These are phyloP conservation scores for Ricordea florida DNA, from an alignment of 92 coral and sea anemone species.

Conservation along the genomic window DNA sequence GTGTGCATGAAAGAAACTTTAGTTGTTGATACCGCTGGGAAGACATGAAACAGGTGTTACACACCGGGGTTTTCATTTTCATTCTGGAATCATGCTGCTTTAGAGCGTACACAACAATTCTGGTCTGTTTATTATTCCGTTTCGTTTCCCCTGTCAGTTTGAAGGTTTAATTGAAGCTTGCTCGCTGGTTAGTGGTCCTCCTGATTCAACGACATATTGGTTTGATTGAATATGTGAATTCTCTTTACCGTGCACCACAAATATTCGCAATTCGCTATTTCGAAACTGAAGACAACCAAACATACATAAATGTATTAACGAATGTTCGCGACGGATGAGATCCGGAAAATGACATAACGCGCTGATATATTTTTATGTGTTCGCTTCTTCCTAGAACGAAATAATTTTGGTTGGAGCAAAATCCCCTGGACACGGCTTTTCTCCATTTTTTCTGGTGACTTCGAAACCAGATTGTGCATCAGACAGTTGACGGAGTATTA, in stretches of 20 bases:
- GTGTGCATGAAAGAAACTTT: too few species aligned
- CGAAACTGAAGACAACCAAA: constrained; percentile 14
- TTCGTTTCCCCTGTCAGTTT: background rate
- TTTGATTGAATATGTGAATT: constrained; percentile 11
- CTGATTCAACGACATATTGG: background rate
- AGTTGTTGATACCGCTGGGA: background rate
- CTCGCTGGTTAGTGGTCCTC: background rate
- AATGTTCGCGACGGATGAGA: constrained; percentile 1
- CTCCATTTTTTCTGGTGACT: too few species aligned
- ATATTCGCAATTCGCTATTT: constrained; percentile 26
- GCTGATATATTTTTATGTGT: background rate
- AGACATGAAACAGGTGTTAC: constrained; percentile 16
- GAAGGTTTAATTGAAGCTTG: background rate
- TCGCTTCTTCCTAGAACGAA: background rate
- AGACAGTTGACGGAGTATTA: background rate
- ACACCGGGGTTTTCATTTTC: background rate
- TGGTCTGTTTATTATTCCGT: background rate
- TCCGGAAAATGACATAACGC: background rate
- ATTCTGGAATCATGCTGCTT: background rate
- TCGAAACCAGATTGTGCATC: background rate
- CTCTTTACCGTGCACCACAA: constrained; percentile 17
- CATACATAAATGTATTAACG: constrained; percentile 40
- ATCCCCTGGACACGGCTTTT: too few species aligned
- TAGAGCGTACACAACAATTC: background rate
- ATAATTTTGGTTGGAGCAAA: background rate